Evolutionary conservation across 1,140 invertebrate genomes (phyloP).

Genomic region (Scaptomyza graminum): DNA sequence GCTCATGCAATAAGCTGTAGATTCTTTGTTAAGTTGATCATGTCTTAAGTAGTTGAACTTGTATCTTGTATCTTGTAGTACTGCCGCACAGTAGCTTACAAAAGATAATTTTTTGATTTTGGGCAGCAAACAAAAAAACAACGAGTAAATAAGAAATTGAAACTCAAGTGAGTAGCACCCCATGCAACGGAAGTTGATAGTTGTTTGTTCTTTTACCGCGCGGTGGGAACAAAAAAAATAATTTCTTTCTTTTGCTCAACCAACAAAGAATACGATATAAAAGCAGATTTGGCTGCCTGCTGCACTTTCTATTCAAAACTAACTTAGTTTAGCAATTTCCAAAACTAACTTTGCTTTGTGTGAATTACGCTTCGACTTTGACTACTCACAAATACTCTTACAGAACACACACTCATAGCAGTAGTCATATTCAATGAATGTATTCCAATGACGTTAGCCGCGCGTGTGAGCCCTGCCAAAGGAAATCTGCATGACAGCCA

Average conservation of each 20-base stretch:
- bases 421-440: too few species aligned
- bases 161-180: conserved; percentile 51
- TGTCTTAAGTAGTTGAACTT: conserved; percentile 21
- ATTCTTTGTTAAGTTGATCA: conserved; percentile 27
- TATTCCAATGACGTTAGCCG: conserved; percentile 49
- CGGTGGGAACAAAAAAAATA: conserved; percentile 13
- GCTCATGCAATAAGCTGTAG: conserved; percentile 23
- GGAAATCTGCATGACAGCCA: conserved; percentile 66
- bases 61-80: conserved; percentile 11
- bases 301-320: conserved; percentile 28
- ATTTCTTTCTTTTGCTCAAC: conserved; percentile 18
- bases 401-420: neutral
- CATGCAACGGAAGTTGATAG: conserved; percentile 55
- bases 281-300: neutral
- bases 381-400: conserved; percentile 6
- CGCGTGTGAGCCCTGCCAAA: conserved; percentile 53
- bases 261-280: neutral
- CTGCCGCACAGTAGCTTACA: conserved; percentile 13
- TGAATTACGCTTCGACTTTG: conserved; percentile 8
- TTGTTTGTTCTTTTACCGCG: conserved; percentile 54
- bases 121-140: neutral
- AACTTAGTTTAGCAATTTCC: conserved; percentile 12
- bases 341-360: neutral
- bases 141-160: conserved; percentile 30
- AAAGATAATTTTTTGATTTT: conserved; percentile 42